Percentiles rank a stretch among this genome's conserved stretches.
Evolutionary conservation across 2,113 vertebrate species (phyloP).

Genomic region (Sebastes schlegelii): DNA sequence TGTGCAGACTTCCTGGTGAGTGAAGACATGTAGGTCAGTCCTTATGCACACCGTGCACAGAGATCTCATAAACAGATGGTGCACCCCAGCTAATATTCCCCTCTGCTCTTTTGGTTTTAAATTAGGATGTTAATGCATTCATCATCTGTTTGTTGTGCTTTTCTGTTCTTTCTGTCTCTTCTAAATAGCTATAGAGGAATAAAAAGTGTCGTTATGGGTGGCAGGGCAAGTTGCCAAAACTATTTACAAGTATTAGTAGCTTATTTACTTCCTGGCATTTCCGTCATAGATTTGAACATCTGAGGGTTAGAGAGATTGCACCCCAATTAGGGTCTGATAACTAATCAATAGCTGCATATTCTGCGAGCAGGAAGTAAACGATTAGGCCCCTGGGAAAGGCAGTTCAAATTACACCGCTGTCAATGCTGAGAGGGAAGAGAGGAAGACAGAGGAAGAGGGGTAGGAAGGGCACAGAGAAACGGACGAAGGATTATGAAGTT

Average conservation of each 20-base stretch:
- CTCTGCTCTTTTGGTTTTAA: conserved; percentile 36
- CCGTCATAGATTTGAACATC: conserved; percentile 89
- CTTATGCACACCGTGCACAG: conserved; percentile 47
- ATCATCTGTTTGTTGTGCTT: conserved; percentile 72
- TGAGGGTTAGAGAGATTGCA: conserved; percentile 88
- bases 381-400: conserved; percentile 92
- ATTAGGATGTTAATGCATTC: conserved; percentile 57
- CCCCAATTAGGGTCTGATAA: conserved; percentile 96
- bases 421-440: conserved; percentile 78
- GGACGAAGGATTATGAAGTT: conserved; percentile 16
- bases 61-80: conserved; percentile 61
- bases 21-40: conserved; percentile 72
- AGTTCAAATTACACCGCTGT: conserved; percentile 95
- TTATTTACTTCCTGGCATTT: conserved; percentile 94
- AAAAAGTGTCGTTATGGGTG: neutral
- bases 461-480: conserved; percentile 21
- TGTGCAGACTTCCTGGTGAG: conserved; percentile 53
- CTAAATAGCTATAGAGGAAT: neutral
- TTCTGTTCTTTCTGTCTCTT: conserved; percentile 3
- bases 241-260: conserved; percentile 94
- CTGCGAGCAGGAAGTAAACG: conserved; percentile 95
- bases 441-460: conserved; percentile 37
- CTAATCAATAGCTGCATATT: conserved; percentile 98
- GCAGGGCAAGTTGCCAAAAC: conserved; percentile 32
- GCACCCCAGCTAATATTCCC: conserved; percentile 17